These are phyloP conservation scores for Sussaba pulchella DNA, from an alignment of 2,888 invertebrate genomes.

Conservation along the genomic window DNA sequence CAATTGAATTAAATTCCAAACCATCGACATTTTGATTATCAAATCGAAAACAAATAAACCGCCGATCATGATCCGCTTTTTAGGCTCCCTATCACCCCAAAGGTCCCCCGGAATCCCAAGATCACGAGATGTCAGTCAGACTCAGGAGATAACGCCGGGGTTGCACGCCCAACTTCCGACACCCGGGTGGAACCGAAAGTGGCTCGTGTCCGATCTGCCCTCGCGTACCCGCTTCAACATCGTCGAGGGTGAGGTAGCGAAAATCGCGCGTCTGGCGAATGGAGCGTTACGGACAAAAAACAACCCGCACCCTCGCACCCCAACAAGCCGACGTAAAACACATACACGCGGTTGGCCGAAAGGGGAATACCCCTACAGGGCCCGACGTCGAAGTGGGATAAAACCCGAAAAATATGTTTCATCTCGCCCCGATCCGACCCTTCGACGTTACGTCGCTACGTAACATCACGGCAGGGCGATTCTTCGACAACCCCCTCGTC, in stretches of 20 bases:
- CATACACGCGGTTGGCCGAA: too few relatives aligned
- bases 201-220: slow-evolving; percentile 79
- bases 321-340: too few relatives aligned
- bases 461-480: slow-evolving; percentile 38
- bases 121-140: slow-evolving; percentile 31
- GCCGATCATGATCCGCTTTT: too few relatives aligned
- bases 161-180: slow-evolving; percentile 34
- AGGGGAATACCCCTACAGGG: too few relatives aligned
- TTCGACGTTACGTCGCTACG: slow-evolving; percentile 33
- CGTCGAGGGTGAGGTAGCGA: slow-evolving; percentile 74
- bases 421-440: slow-evolving; percentile 59
- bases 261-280: slow-evolving; percentile 6
- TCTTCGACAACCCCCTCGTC: slow-evolving; percentile 42
- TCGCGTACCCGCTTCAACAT: slow-evolving; percentile 80
- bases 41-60: too few relatives aligned
- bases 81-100: background rate
- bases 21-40: too few relatives aligned
- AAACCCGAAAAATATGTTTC: too few relatives aligned
- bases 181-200: slow-evolving; percentile 70
- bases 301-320: slow-evolving; percentile 71
- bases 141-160: slow-evolving; percentile 33
- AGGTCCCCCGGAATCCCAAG: background rate
- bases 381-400: too few relatives aligned
- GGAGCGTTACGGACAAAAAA: slow-evolving; percentile 55
- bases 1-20: too few relatives aligned